These are phyloP conservation scores for Phragmatobia fuliginosa DNA, from an alignment of 2,888 invertebrate genomes.

Conservation along the genomic window DNA sequence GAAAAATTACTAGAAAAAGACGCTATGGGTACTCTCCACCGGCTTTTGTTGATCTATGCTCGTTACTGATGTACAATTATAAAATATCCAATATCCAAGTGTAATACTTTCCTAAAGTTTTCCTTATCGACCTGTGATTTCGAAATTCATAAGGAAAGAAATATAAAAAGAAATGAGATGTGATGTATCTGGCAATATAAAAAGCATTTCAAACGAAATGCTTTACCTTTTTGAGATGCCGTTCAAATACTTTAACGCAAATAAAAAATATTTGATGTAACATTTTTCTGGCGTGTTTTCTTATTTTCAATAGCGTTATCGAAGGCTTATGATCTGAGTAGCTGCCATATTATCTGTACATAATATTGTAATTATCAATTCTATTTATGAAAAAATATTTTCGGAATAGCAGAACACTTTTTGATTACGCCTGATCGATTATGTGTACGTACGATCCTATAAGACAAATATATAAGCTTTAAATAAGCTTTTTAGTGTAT, in stretches of 20 bases:
- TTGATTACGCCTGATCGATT: background rate
- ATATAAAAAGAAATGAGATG: conserved; percentile 14
- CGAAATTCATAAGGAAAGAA: conserved; percentile 27
- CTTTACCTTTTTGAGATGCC: conserved; percentile 24
- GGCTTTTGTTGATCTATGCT: too few relatives aligned
- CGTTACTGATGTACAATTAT: background rate
- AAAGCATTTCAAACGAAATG: conserved; percentile 27
- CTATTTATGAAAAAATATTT: background rate
- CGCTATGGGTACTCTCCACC: too few relatives aligned
- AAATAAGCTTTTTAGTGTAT: too few relatives aligned
- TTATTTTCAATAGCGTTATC: background rate
- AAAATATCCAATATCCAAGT: conserved; percentile 2
- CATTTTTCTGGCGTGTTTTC: conserved; percentile 7
- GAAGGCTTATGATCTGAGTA: background rate
- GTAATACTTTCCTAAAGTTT: conserved; percentile 28
- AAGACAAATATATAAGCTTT: too few relatives aligned
- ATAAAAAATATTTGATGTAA: conserved; percentile 10
- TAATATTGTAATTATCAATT: background rate
- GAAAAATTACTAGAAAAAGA: too few relatives aligned
- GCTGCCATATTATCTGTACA: background rate
- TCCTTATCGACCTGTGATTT: conserved; percentile 32
- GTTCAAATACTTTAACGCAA: conserved; percentile 26
- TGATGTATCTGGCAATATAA: conserved; percentile 21
- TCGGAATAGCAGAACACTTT: background rate
- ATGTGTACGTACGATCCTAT: too few relatives aligned